Evolutionary conservation across 2,113 vertebrate genomes (phyloP), one percentile per base, ranked within the genome.

Genomic region (Embiotoca jacksoni): DNA sequence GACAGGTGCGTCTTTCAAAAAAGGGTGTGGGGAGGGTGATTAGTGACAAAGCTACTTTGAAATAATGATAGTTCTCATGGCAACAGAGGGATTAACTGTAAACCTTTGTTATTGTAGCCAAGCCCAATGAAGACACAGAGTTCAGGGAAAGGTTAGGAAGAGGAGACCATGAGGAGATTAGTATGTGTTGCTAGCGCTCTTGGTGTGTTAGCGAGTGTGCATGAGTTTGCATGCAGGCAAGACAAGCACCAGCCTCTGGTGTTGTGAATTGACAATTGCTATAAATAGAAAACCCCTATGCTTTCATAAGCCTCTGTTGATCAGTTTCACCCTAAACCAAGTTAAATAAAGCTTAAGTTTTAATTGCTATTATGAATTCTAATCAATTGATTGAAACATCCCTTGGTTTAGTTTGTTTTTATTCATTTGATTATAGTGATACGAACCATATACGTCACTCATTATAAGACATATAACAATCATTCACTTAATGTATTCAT

Each of bases 101-200:
- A 84, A 76, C 39, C 57, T 69, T 69, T 83, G 55, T 77, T 59
- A 53, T 41, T 23, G 49, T 6, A 62, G 68, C 46, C 46, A 32
- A 36, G 54, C 54, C 55, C 16, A 72, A 32, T 78, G 55, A 70
- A 80, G 53, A 71, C 52, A 67, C 63, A 68, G 47, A 78, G 82
- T 86, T 91, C 83, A 86, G 66, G 59, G 64, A 83, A 83, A 75
- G 80, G 80, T 80, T 72, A 83, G 57, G 16, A 61, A 64, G 49
- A 78, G 71, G 78, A 74, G 65, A 75, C 74, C 31, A 15, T 35
- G 68, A 65, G 53, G 35, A 63, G 80, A 87, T 84, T 85, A 88
- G 67, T 59, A 60, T 57, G 55, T 54, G 49, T 52, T 56, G 41
- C 41, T 41, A 41, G 10, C 39, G 39, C 39, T 47, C 61, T 75